phyloP scores from a whole-genome alignment of 1,140 invertebrate species.

The Panagrolaimus sp. region DNA sequence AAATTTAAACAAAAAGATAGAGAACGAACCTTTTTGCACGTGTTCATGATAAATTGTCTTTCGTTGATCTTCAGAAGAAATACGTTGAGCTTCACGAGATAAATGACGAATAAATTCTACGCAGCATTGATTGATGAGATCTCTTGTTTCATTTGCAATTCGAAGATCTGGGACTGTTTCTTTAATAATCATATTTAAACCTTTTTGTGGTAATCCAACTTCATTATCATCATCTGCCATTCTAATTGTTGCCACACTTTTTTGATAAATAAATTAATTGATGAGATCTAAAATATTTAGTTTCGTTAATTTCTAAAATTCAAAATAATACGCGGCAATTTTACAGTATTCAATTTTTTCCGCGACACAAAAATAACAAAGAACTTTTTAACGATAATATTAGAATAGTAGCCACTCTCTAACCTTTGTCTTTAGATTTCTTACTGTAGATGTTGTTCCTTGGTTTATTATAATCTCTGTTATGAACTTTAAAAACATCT shows the following conservation, averaged over 20 bases:
- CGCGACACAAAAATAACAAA: too few species aligned
- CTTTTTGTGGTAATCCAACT: slow-evolving; percentile 57
- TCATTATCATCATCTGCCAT: slow-evolving; percentile 57
- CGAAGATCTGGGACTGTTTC: slow-evolving; percentile 53
- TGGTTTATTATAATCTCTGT: too few species aligned
- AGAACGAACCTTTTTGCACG: slow-evolving; percentile 49
- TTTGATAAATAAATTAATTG: too few species aligned
- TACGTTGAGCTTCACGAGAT: slow-evolving; percentile 53
- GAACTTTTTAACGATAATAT: too few species aligned
- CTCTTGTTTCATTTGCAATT: slow-evolving; percentile 56
- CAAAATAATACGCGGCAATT: too few species aligned
- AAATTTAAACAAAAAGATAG: not conserved
- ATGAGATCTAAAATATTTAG: too few species aligned
- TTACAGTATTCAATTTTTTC: too few species aligned
- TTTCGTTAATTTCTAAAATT: too few species aligned
- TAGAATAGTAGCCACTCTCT: too few species aligned
- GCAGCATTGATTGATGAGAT: slow-evolving; percentile 53
- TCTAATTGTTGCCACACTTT: slow-evolving; percentile 8
- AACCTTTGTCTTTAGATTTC: too few species aligned
- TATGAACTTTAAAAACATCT: too few species aligned
- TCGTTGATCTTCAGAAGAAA: slow-evolving; percentile 50
- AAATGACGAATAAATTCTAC: slow-evolving; percentile 55
- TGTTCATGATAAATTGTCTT: slow-evolving; percentile 58
- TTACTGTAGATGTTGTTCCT: too few species aligned
- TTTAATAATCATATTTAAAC: slow-evolving; percentile 56